Evolutionary conservation across 2,797 vertebrate genomes (phyloP), one percentile per base, ranked within the genome.

Genomic region (Peromyscus melanophrys): DNA sequence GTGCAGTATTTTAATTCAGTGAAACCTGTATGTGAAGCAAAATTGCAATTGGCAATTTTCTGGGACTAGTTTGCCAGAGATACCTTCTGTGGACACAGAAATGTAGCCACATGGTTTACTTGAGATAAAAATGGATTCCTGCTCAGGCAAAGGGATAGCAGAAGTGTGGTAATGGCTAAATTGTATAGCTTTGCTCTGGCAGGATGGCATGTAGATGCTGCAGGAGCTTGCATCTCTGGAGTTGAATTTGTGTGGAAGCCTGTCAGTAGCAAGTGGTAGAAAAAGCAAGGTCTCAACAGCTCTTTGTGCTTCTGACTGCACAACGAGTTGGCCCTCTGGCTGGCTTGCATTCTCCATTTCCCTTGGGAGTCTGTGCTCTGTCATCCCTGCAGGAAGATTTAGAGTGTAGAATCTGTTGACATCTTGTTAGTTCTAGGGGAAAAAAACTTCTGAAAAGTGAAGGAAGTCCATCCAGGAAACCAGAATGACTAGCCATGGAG

Each of bases 381-480:
- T 80, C 67, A 63, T 83, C 86, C 77, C 63, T 43, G 25, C 71
- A 93, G 86, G 69, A 94, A 89, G 49, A 92, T 76, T 92, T 40
- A 52, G 31, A 84, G 27, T 73, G 4, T 11, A 90, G 88, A 89
- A 77, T 82, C 71, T 92, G 65, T 75, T 96, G 92, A 82, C 81
- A 95, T 90, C 95, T 96, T 83, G 25, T 96, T 96, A 90, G 55
- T 92, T 94, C 93, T 90, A 31, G 55, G 40, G 16, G 40, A 10
- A 1, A 55, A 89, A 5, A 90, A 90, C 76, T 86, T 95, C 61
- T 85, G 43, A 95, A 71, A 91, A 92, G 52, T n/a, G 76, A 78
- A 49, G 21, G 88, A 95, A 59, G 1, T 23, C 34, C 67, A 52
- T 67, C 0, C 0, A 73, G 82, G 55, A 86, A 87, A 87, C 55